Evolutionary conservation across 1,140 invertebrate species (phyloP).

Genomic region (Macrobrachium nipponense): DNA sequence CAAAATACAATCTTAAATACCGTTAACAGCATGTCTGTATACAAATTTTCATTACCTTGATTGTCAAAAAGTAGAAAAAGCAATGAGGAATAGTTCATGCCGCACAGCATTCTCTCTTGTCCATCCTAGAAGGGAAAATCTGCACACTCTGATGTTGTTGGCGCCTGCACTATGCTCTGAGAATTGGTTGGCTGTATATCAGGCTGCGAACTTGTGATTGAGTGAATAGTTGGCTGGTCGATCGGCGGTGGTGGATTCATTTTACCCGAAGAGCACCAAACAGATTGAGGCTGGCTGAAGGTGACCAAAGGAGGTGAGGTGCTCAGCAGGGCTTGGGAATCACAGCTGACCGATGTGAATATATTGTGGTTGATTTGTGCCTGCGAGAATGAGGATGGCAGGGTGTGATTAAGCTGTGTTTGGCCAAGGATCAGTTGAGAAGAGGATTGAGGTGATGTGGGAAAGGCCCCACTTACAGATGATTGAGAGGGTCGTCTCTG

Average conservation of each 20-base stretch:
- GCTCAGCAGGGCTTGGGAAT: constrained; percentile 42
- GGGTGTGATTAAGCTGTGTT: constrained; percentile 25
- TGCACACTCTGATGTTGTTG: constrained; percentile 41
- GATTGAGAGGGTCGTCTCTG: constrained; percentile 44
- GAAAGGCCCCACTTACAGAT: constrained; percentile 37
- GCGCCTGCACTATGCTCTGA: constrained; percentile 16
- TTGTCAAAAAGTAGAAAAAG: no score
- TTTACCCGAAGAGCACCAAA: constrained; percentile 11
- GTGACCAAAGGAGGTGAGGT: constrained; percentile 36
- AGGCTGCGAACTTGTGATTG: background rate
- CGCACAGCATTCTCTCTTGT: background rate
- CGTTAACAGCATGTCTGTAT: no score
- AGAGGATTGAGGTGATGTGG: constrained; percentile 10
- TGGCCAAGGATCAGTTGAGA: constrained; percentile 43
- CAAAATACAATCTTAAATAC: no score
- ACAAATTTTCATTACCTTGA: no score
- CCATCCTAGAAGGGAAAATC: constrained; percentile 43
- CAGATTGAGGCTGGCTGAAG: constrained; percentile 36
- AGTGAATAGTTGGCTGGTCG: constrained; percentile 14
- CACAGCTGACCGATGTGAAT: constrained; percentile 46
- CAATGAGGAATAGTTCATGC: background rate
- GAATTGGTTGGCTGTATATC: background rate
- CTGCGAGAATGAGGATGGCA: constrained; percentile 34
- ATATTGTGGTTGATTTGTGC: constrained; percentile 44
- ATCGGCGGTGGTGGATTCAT: background rate